phyloP scores from a whole-genome alignment of 1,140 invertebrate species.

The Vanessa atalanta region DNA sequence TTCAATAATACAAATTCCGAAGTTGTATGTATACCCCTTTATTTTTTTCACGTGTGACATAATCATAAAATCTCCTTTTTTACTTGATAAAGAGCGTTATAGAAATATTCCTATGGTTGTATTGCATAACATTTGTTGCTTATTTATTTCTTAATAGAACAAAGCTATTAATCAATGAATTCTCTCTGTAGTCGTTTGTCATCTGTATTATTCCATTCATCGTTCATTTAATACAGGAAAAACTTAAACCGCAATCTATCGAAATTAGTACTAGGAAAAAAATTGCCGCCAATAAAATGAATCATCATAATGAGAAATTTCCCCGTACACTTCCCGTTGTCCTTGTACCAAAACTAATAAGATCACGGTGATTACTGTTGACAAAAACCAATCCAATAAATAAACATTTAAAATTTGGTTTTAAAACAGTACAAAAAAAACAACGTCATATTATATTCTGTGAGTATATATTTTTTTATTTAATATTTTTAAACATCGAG shows the following conservation, averaged over 20 bases:
- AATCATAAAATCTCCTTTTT: too few species aligned
- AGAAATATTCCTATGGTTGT: background rate
- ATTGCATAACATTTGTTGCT: background rate
- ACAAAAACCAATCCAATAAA: background rate
- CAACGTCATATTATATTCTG: too few species aligned
- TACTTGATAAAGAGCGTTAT: too few species aligned
- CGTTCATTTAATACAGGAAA: constrained; percentile 15
- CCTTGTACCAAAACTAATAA: constrained; percentile 18
- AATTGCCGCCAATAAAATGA: constrained; percentile 5
- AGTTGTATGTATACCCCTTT: too few species aligned
- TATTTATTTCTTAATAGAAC: background rate
- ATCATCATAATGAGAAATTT: constrained; percentile 22
- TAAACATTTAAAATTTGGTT: too few species aligned
- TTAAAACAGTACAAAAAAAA: too few species aligned
- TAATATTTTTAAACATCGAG: too few species aligned
- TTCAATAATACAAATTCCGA: too few species aligned
- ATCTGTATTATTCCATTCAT: constrained; percentile 28
- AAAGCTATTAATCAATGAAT: background rate
- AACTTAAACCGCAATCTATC: constrained; percentile 16
- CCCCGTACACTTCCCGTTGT: constrained; percentile 24
- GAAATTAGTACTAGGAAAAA: constrained; percentile 22
- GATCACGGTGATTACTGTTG: background rate
- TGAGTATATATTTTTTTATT: too few species aligned
- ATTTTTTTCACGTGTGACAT: too few species aligned
- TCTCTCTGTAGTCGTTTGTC: background rate